Conservation (phyloP, 2,797 vertebrate species). For the Hapalemur alaotrensis region DNA sequence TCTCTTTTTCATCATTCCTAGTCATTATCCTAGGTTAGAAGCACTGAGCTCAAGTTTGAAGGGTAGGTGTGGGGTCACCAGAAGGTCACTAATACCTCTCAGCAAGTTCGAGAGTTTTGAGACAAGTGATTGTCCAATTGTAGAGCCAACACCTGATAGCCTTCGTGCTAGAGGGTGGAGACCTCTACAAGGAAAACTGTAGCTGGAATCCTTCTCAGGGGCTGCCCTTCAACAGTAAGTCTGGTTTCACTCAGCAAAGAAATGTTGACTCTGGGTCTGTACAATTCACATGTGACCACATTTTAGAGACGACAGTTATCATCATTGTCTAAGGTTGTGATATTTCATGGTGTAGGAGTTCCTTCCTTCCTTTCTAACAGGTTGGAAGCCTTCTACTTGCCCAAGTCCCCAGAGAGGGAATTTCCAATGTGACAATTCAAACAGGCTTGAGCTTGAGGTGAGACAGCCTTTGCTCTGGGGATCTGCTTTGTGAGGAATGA, state of each 20-base stretch:
- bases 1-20: constrained; percentile 20
- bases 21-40: constrained; percentile 21
- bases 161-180: constrained; percentile 61
- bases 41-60: constrained; percentile 52
- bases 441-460: neutral
- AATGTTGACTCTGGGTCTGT: constrained; percentile 62
- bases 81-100: constrained; percentile 75
- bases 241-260: constrained; percentile 77
- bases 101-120: constrained; percentile 70
- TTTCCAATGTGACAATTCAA: neutral
- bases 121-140: constrained; percentile 74
- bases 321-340: constrained; percentile 32
- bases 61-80: constrained; percentile 71
- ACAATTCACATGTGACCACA: constrained; percentile 59
- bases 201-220: constrained; percentile 73
- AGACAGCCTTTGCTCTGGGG: neutral
- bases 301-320: constrained; percentile 59
- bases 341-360: constrained; percentile 35
- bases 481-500: constrained; percentile 2
- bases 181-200: constrained; percentile 70
- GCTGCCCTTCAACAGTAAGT: constrained; percentile 77
- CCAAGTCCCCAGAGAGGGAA: neutral
- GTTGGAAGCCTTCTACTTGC: constrained; percentile 34
- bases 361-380: constrained; percentile 12
- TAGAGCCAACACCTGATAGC: constrained; percentile 80